These are phyloP conservation scores for Micrasema longulum DNA, from an alignment of 1,140 invertebrate species.

Conservation along the genomic window DNA sequence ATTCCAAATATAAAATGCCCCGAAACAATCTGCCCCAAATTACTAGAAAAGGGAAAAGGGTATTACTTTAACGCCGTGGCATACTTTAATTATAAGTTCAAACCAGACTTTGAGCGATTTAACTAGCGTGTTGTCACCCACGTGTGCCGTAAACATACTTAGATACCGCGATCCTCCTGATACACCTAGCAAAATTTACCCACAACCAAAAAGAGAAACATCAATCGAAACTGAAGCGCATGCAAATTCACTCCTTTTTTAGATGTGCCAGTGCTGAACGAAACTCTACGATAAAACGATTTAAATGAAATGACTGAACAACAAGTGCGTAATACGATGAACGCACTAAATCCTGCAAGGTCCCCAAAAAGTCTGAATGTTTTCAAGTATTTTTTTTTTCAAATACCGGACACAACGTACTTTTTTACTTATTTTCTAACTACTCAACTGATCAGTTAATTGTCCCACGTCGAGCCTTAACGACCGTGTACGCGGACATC, in stretches of 20 bases:
- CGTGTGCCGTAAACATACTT: slow-evolving; percentile 30
- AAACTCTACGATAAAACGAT: background rate
- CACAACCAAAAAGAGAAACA: background rate
- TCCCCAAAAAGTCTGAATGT: background rate
- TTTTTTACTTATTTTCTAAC: slow-evolving; percentile 20
- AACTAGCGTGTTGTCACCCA: slow-evolving; percentile 44
- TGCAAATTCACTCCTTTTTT: background rate
- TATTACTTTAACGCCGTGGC: slow-evolving; percentile 36
- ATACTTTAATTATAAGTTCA: slow-evolving; percentile 45
- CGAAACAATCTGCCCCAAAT: slow-evolving; percentile 27
- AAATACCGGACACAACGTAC: background rate
- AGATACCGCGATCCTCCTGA: background rate
- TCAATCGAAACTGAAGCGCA: background rate
- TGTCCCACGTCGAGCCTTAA: slow-evolving; percentile 24
- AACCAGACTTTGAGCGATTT: slow-evolving; percentile 38
- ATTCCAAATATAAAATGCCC: slow-evolving; percentile 34
- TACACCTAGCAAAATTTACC: slow-evolving; percentile 9
- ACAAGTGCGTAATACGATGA: background rate
- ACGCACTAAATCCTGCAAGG: background rate
- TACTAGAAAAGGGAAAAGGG: slow-evolving; percentile 36
- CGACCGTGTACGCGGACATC: slow-evolving; percentile 31
- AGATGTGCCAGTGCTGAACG: too few species aligned
- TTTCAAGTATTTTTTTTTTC: background rate
- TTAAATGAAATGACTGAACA: slow-evolving; percentile 10
- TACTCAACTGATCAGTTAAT: slow-evolving; percentile 10